Base-by-base conservation (phyloP, 2,797 vertebrate species). In the Melopsittacus undulatus region DNA sequence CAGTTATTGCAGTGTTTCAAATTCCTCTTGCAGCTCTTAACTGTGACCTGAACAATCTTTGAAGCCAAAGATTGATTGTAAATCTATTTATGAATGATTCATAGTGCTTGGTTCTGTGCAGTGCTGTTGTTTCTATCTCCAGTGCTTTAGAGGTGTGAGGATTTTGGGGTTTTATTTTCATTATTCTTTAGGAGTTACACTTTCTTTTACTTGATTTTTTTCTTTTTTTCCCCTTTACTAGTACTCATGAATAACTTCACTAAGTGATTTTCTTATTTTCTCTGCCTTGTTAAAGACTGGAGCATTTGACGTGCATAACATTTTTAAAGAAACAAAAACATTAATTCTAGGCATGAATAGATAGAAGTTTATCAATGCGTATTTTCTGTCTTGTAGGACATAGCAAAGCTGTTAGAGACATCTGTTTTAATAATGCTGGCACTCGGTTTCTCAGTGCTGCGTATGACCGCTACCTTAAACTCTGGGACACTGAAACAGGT, bases 401-500 rank as follows among this genome's bases (percentile, higher is more conserved):
- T 96, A 98, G 99, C 97, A 99, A 99, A 98, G 99, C 99, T 29
- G 99, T 99, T 89, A 97, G 99, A 95, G 99, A 99, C 96, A 98
- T 99, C 96, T 99, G 99, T 97, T 99, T 98, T 95, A 99, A 99
- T 95, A 99, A 99, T 92, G 98, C 90, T 5, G 99, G 99, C 20
- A 99, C 98, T 20, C 98, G 97, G 95, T 99, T 99, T 95, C 99
- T 99, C 83, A 99, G 99, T 8, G 99, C 99, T 16, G 99, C 98
- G 0, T 99, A 99, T 38, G 99, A 99, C 95, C 98, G 99, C 51
- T 99, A 99, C 91, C 98, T 99, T 30, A 99, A 99, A 95, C 98
- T 99, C 68, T 99, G 99, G 99, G 99, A 99, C 97, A 98, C 99
- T 2, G 99, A 99, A 97, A 99, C 99, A 97, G 99, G 99, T 99